These are phyloP conservation scores for Myiozetetes cayanensis DNA, from an alignment of 2,113 vertebrate genomes.

Conservation along the genomic window DNA sequence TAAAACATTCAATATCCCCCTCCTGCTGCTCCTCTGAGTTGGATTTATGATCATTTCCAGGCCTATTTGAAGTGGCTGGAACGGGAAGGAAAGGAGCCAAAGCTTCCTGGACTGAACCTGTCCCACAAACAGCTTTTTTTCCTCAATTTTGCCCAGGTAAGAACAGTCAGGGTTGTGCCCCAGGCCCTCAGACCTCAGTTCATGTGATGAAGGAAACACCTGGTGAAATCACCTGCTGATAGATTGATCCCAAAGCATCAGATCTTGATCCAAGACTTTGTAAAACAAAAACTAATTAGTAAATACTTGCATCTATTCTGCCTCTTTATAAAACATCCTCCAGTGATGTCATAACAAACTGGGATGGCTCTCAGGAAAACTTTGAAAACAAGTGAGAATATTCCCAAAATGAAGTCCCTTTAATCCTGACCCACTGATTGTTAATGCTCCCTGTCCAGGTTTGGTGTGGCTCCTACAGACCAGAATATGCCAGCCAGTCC, in stretches of 20 bases:
- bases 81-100: constrained; percentile 83
- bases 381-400: not conserved
- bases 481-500: constrained; percentile 92
- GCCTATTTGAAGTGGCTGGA: constrained; percentile 92
- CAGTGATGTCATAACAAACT: not conserved
- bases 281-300: not conserved
- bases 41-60: constrained; percentile 59
- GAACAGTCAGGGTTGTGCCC: not conserved
- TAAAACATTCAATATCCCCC: not conserved
- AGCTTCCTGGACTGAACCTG: constrained; percentile 87
- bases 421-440: not conserved
- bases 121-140: constrained; percentile 95
- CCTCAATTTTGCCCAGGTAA: constrained; percentile 94
- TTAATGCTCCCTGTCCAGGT: constrained; percentile 61
- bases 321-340: not conserved
- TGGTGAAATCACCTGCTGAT: not conserved
- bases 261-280: not conserved
- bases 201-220: not conserved
- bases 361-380: not conserved
- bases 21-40: not conserved
- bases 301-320: not conserved
- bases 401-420: not conserved
- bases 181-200: not conserved
- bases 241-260: not conserved
- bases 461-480: constrained; percentile 95